Base-by-base conservation (phyloP, 2,113 vertebrate genomes). In the rat (Rattus norvegicus) region DNA sequence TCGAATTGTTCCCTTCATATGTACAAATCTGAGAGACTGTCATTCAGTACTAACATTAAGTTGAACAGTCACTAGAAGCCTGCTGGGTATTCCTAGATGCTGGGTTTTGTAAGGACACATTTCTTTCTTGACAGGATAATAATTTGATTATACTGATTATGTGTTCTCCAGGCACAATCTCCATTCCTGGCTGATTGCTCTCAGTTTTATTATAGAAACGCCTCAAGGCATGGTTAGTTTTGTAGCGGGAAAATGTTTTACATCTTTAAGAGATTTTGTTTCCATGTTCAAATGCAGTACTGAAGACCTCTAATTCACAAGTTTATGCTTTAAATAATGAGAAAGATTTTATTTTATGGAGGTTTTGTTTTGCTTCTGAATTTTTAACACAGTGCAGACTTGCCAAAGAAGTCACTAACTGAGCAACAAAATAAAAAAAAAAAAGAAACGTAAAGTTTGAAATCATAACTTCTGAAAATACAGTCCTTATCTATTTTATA, bases 61-160 rank as follows among this genome's bases (percentile, higher is more conserved):
- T 39, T 49, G 77, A 88, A 75, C n/a, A 59, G 72, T 92, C 86
- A 73, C 30, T 24, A 54, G 65, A 52, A 72, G 91, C 94, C 77
- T 75, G 30, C 93, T 73, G n/a, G 72, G 49, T 84, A 95, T 97
- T 94, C 89, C 91, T 95, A 47, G 83, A 76, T 63, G 59, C 73
- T 76, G 24, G 73, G 95, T 87, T 95, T 89, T 91, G 9, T 96
- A 95, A 97, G 96, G 96, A 97, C 93, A 96, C 73, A 61, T 97
- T 97, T 97, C 89, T 70, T 97, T 96, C 93, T 94, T 97, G 96
- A 97, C 97, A 95, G 93, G 87, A 86, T 97, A 97, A 97, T 97
- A 97, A 98, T 97, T 97, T 96, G 97, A 97, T 98, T 96, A 96
- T 84, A 96, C 97, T 97, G 97, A 97, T 97, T 95, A 93, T 93